A percentile compares a stretch with the other conserved stretches of the same genome.
phyloP scores from a whole-genome alignment of 2,888 invertebrate genomes.

The Macrophya alboannulata region DNA sequence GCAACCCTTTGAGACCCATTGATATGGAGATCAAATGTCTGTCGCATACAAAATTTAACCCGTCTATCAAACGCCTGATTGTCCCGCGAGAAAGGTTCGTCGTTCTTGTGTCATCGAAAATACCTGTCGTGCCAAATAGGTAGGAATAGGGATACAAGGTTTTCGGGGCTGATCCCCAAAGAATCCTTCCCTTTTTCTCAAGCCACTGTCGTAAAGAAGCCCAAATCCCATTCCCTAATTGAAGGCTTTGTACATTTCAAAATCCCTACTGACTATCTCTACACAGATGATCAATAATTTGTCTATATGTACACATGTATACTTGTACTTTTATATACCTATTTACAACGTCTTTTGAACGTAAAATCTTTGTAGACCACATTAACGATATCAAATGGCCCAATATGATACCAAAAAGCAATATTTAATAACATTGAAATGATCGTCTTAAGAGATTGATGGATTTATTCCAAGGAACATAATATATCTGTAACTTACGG shows the following conservation, averaged over 20 bases:
- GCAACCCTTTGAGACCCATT: constrained; percentile 34
- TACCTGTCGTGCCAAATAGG: constrained; percentile 8
- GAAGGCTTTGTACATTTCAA: neutral
- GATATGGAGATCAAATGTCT: constrained; percentile 52
- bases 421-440: neutral
- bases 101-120: constrained; percentile 15
- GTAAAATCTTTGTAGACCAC: neutral
- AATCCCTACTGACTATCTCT: constrained; percentile 2
- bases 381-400: neutral
- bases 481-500: constrained; percentile 9
- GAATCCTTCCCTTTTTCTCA: constrained; percentile 13
- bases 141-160: neutral
- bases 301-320: neutral
- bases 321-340: neutral
- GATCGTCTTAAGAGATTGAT: neutral
- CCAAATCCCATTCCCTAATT: neutral
- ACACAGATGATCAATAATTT: neutral
- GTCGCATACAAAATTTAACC: constrained; percentile 35
- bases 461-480: constrained; percentile 32
- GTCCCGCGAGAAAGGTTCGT: constrained; percentile 8
- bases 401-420: neutral
- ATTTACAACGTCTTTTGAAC: neutral
- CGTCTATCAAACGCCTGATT: constrained; percentile 30
- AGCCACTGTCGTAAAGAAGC: constrained; percentile 3
- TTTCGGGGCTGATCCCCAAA: neutral